Evolutionary conservation across 2,888 invertebrate species (phyloP).

Genomic region (Trissolcus brochymenae): DNA sequence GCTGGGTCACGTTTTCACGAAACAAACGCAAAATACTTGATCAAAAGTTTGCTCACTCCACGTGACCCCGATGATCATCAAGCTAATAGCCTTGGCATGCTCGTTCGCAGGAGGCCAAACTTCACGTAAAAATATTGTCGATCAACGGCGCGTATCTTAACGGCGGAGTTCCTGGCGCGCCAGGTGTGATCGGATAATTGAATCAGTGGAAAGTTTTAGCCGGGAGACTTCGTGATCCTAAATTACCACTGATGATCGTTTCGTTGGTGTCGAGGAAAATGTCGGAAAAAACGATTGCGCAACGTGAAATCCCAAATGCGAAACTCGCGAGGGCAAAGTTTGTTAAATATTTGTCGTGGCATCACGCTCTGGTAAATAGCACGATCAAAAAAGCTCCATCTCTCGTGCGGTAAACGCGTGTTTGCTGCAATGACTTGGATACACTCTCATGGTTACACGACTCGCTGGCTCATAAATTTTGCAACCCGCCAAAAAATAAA

Average conservation of each 20-base stretch:
- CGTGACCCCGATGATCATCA: conserved; percentile 35
- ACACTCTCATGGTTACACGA: conserved; percentile 54
- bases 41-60: conserved; percentile 39
- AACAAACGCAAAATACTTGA: conserved; percentile 21
- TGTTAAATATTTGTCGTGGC: conserved; percentile 56
- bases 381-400: conserved; percentile 15
- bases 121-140: conserved; percentile 55
- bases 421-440: conserved; percentile 53
- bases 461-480: conserved; percentile 58
- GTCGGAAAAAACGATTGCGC: not conserved
- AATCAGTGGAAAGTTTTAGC: conserved; percentile 51
- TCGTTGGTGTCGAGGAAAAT: conserved; percentile 13
- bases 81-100: conserved; percentile 23
- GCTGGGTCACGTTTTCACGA: too few relatives aligned
- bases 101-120: conserved; percentile 24
- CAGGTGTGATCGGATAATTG: conserved; percentile 58
- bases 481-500: conserved; percentile 15
- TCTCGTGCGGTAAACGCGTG: conserved; percentile 39
- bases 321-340: conserved; percentile 14
- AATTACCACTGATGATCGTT: conserved; percentile 45
- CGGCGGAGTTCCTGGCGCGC: conserved; percentile 49
- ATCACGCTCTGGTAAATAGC: conserved; percentile 22
- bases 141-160: conserved; percentile 58
- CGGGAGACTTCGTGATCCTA: conserved; percentile 43
- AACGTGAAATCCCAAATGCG: conserved; percentile 3